Conservation (phyloP, 2,113 vertebrate genomes). For the Todiramphus chloris region DNA sequence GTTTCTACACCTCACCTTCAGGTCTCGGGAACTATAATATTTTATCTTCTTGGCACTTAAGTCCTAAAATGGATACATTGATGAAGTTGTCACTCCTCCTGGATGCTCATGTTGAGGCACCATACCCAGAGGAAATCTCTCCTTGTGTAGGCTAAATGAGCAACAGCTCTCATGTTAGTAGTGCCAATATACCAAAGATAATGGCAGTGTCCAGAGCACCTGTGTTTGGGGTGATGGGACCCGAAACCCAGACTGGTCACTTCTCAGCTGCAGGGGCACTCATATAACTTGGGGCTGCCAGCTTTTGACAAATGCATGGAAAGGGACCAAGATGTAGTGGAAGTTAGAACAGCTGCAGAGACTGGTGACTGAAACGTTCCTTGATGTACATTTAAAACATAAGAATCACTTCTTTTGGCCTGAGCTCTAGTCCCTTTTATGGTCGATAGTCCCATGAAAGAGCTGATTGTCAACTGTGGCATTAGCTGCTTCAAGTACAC, state of each 20-base stretch:
- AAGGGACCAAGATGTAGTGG: background rate
- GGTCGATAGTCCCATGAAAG: background rate
- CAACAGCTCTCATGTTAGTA: background rate
- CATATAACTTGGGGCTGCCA: background rate
- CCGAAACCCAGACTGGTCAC: background rate
- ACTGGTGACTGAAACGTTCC: background rate
- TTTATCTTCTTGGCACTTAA: background rate
- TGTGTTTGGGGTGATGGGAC: background rate
- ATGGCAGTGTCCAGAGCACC: background rate
- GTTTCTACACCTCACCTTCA: background rate
- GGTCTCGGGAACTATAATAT: background rate
- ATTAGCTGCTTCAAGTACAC: background rate
- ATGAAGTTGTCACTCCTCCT: background rate
- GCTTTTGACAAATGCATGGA: background rate
- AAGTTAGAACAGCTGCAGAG: background rate
- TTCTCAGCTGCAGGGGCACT: background rate
- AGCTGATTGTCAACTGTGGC: background rate
- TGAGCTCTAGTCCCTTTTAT: background rate
- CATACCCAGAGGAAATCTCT: background rate
- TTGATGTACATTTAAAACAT: background rate
- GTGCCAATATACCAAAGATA: background rate
- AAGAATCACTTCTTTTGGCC: background rate
- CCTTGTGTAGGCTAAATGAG: background rate
- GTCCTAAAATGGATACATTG: background rate
- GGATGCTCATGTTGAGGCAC: background rate